A percentile compares a stretch with the other conserved stretches of the same genome.
Conservation (phyloP, 2,113 vertebrate genomes). For the Phalacrocorax carbo region DNA sequence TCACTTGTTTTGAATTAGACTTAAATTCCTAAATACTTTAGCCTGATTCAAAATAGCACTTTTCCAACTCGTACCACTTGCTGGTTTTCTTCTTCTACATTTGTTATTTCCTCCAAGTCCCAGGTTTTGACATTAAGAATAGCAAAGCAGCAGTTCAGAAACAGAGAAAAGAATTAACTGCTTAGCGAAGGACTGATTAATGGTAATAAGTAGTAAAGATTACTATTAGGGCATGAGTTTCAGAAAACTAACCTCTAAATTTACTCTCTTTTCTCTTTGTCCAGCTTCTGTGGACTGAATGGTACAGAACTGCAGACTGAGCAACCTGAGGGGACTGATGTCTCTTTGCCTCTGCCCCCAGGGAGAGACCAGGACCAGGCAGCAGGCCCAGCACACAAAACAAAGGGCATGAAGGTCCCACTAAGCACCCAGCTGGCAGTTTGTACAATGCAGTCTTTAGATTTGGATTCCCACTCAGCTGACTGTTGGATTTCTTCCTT, state of each 20-base stretch:
- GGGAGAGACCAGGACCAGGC: background rate
- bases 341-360: background rate
- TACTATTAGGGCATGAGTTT: background rate
- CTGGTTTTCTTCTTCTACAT: background rate
- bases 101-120: background rate
- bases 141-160: background rate
- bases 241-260: background rate
- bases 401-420: background rate
- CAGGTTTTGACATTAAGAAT: background rate
- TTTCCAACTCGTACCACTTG: background rate
- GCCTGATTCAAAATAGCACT: background rate
- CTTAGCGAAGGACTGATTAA: background rate
- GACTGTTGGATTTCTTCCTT: background rate
- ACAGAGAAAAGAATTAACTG: background rate
- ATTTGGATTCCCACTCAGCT: background rate
- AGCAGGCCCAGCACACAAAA: background rate
- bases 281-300: background rate
- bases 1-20: background rate
- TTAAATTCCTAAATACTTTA: background rate
- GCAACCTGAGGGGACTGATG: background rate
- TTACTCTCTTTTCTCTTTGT: background rate
- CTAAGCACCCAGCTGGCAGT: background rate
- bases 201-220: background rate
- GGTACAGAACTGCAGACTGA: background rate
- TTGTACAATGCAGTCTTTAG: background rate